Percentiles rank a stretch among this genome's conserved stretches.
Evolutionary conservation across 2,797 vertebrate genomes (phyloP).

Genomic region (Caiman crocodilus): DNA sequence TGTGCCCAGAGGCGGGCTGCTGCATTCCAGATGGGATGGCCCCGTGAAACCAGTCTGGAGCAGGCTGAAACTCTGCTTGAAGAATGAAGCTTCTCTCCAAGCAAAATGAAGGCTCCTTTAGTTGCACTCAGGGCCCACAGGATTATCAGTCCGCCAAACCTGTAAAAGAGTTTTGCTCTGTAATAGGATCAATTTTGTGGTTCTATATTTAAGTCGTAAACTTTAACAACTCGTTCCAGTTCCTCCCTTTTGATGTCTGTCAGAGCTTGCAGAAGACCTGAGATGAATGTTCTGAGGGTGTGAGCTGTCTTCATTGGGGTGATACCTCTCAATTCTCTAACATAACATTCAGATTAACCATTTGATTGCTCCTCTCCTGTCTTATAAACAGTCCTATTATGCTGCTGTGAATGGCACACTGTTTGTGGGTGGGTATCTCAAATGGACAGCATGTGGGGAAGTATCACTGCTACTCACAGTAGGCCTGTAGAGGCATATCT

Average conservation of each 20-base stretch:
- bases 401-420: rapidly evolving
- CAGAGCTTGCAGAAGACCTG: neutral
- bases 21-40: neutral
- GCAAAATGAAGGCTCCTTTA: rapidly evolving
- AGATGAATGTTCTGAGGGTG: neutral
- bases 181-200: too few species aligned
- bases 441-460: neutral
- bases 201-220: neutral
- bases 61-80: neutral
- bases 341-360: rapidly evolving
- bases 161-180: neutral
- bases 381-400: rapidly evolving
- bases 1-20: neutral
- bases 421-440: neutral
- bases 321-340: neutral
- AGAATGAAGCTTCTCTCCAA: neutral
- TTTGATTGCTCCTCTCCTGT: neutral
- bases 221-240: too few species aligned
- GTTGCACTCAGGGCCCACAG: rapidly evolving
- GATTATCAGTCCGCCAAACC: neutral
- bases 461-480: too few species aligned
- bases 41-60: rapidly evolving
- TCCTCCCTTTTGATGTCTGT: too few species aligned
- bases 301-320: neutral
- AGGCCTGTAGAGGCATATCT: neutral